phyloP scores from a whole-genome alignment of 1,140 invertebrate species.

The Branchinecta lynchi region DNA sequence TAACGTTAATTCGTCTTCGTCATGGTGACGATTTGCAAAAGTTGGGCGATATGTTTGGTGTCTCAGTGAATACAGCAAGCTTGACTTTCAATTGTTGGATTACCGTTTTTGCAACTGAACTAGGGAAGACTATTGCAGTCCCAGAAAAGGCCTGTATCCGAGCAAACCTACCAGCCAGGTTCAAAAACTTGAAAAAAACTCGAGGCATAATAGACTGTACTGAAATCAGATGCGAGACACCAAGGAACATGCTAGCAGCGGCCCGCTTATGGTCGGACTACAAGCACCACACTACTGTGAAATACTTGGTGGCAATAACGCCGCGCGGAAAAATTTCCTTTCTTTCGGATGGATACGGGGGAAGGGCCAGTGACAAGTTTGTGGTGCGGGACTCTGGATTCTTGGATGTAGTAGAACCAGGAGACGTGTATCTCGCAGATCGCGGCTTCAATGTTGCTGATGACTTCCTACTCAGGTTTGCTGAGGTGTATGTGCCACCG shows the following conservation, averaged over 20 bases:
- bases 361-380: slow-evolving; percentile 21
- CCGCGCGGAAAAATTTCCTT: slow-evolving; percentile 23
- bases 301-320: slow-evolving; percentile 22
- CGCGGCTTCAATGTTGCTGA: slow-evolving; percentile 22
- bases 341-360: slow-evolving; percentile 16
- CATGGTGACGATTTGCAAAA: too few species aligned
- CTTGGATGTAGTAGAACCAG: slow-evolving; percentile 20
- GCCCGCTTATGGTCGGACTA: too few species aligned
- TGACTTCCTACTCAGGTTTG: slow-evolving; percentile 8
- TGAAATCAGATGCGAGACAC: slow-evolving; percentile 22
- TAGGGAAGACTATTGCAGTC: too few species aligned
- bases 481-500: slow-evolving; percentile 14
- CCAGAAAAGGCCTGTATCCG: too few species aligned
- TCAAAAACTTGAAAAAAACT: too few species aligned
- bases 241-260: slow-evolving; percentile 20
- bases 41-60: too few species aligned
- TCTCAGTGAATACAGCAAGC: too few species aligned
- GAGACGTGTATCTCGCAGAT: slow-evolving; percentile 25
- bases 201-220: slow-evolving; percentile 22
- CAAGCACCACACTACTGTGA: slow-evolving; percentile 21
- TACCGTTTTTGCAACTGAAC: too few species aligned
- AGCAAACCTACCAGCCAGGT: too few species aligned
- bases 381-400: slow-evolving; percentile 19
- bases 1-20: too few species aligned
- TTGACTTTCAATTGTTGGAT: too few species aligned